Evolutionary conservation across 2,888 invertebrate genomes (phyloP).

Genomic region (Herminia tarsipennalis): DNA sequence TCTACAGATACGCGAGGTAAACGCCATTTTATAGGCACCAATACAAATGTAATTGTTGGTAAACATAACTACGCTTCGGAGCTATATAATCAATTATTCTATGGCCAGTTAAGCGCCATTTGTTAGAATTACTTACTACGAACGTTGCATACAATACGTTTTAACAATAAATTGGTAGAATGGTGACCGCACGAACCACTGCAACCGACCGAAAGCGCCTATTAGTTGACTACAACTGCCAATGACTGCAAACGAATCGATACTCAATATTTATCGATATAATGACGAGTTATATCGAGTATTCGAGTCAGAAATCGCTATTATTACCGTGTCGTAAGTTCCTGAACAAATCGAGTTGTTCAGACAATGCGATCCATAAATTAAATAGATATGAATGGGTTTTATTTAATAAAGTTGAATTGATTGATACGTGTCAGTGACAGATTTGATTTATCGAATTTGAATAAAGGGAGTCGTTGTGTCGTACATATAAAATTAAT

Average conservation of each 20-base stretch:
- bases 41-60: slow-evolving; percentile 23
- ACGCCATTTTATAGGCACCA: too few relatives aligned
- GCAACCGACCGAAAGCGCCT: slow-evolving; percentile 46
- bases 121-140: slow-evolving; percentile 49
- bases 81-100: slow-evolving; percentile 42
- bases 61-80: slow-evolving; percentile 18
- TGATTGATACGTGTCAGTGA: too few relatives aligned
- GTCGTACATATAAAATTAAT: too few relatives aligned
- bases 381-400: not conserved
- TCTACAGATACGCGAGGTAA: too few relatives aligned
- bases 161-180: slow-evolving; percentile 58
- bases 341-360: slow-evolving; percentile 17
- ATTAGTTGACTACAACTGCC: slow-evolving; percentile 50
- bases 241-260: slow-evolving; percentile 61
- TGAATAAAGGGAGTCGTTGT: too few relatives aligned
- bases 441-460: too few relatives aligned
- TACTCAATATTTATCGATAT: slow-evolving; percentile 60
- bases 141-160: slow-evolving; percentile 42
- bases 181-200: slow-evolving; percentile 43
- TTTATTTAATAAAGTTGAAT: not conserved
- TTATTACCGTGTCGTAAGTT: slow-evolving; percentile 28
- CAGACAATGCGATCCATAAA: slow-evolving; percentile 12
- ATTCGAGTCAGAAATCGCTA: slow-evolving; percentile 54
- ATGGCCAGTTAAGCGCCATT: slow-evolving; percentile 46
- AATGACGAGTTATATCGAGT: slow-evolving; percentile 64